Evolutionary conservation across 2,888 invertebrate species (phyloP), one percentile per base, ranked within the genome.

Genomic region (Tethea ocularis): DNA sequence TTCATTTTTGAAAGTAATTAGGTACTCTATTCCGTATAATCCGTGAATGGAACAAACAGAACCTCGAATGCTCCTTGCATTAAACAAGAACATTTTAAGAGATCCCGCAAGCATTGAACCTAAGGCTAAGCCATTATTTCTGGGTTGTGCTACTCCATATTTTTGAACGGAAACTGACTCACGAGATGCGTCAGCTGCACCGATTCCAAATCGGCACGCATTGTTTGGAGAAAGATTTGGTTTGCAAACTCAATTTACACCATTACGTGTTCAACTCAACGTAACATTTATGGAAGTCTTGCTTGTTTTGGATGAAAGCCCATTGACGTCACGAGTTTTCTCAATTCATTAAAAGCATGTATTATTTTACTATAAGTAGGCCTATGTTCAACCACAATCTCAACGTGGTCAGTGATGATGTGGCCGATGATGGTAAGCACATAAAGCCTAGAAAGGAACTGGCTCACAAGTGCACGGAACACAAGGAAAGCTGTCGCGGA

Each of bases 101-200:
- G 20, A 46, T 46, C 17, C 2, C n/a, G 20, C 5, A 46, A 46
- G 20, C 15, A 20, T 17, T 41, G 4, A 46, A 8, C 15, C 15
- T 20, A 38, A 46, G 17, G 5, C 15, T 20, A 38, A 46, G 17
- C 46, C 2, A 20, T 20, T 20, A 46, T 46, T 46, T 20, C 20
- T 46, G 10, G 46, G 10, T 20, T 46, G 15, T 17, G 20, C 41
- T 38, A 38, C 17, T 57, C 55, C 41, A 57, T 57, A 60, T 55
- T 57, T 51, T 36, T 57, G 23, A 46, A 46, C 20, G 46, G 46
- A 46, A 20, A 10, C 46, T 46, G 46, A 46, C 20, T 46, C 46
- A 46, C 46, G 20, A 46, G 17, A 10, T 46, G 46, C 46, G 46
- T 46, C 46, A 46, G 46, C 20, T 46, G 46, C 46, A 46, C 1